phyloP scores from a whole-genome alignment of 2,888 invertebrate genomes.

The Eupithecia abbreviata region DNA sequence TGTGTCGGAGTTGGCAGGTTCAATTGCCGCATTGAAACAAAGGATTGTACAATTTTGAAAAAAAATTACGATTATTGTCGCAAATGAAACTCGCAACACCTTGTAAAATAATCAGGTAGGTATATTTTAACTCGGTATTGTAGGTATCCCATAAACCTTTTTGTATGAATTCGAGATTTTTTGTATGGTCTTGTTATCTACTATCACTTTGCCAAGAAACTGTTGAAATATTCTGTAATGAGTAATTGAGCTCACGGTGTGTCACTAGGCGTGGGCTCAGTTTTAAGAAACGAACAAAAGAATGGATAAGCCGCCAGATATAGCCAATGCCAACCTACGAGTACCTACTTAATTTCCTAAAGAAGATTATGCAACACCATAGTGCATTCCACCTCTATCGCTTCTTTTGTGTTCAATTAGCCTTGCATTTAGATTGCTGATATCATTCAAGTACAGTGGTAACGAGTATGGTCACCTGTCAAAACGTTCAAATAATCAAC shows the following conservation, averaged over 20 bases:
- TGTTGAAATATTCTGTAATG: slow-evolving; percentile 19
- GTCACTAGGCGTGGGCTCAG: slow-evolving; percentile 38
- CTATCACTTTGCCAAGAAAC: slow-evolving; percentile 17
- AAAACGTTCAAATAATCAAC: slow-evolving; percentile 83
- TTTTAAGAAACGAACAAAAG: slow-evolving; percentile 40
- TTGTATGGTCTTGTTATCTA: background rate
- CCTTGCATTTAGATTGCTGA: slow-evolving; percentile 80
- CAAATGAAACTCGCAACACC: too few species aligned
- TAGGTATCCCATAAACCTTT: too few species aligned
- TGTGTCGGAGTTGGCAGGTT: background rate
- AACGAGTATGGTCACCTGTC: slow-evolving; percentile 83
- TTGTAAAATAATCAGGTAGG: too few species aligned
- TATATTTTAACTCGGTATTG: too few species aligned
- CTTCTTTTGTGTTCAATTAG: slow-evolving; percentile 83
- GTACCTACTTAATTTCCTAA: slow-evolving; percentile 15
- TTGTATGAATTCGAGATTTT: too few species aligned
- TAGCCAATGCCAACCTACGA: slow-evolving; percentile 25
- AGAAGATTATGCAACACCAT: slow-evolving; percentile 65
- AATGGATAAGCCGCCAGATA: slow-evolving; percentile 34
- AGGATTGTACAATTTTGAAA: too few species aligned
- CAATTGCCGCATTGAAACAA: too few species aligned
- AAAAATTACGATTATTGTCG: too few species aligned
- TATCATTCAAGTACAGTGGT: slow-evolving; percentile 82
- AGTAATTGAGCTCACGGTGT: slow-evolving; percentile 29
- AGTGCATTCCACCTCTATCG: slow-evolving; percentile 78